These are phyloP conservation scores for Tribolium castaneum DNA, from an alignment of 1,140 invertebrate species.

Conservation along the genomic window DNA sequence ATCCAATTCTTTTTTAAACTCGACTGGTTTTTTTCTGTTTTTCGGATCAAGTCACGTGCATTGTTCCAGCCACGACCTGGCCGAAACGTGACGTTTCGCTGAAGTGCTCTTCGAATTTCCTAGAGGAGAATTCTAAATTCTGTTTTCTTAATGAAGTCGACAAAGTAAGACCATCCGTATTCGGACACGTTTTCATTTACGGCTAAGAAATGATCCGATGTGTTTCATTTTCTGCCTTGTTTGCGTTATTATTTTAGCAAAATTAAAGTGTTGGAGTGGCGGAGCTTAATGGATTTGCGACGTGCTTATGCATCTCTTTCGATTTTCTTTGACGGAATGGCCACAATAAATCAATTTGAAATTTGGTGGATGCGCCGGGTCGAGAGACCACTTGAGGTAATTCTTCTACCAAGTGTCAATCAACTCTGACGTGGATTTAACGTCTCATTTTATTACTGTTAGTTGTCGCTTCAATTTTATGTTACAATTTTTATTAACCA, in stretches of 20 bases:
- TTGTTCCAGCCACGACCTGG: conserved; percentile 1
- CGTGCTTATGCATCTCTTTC: background rate
- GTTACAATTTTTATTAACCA: background rate
- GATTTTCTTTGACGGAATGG: background rate
- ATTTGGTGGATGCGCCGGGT: background rate
- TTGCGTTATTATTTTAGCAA: background rate
- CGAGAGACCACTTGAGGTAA: background rate
- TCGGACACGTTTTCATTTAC: conserved; percentile 28
- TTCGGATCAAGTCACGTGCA: background rate
- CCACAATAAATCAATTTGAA: background rate
- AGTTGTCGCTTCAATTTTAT: background rate
- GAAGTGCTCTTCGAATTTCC: conserved; percentile 18
- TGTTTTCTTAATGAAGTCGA: conserved; percentile 13
- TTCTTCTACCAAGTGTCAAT: background rate
- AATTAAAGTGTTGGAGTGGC: background rate
- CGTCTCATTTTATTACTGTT: background rate
- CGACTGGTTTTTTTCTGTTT: background rate
- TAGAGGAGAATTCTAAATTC: conserved; percentile 14
- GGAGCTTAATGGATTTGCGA: conserved; percentile 1
- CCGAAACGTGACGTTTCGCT: conserved; percentile 12
- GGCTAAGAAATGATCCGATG: background rate
- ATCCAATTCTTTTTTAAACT: background rate
- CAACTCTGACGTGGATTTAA: background rate
- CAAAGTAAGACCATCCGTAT: conserved; percentile 17
- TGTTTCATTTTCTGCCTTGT: background rate